A percentile compares a stretch with the other conserved stretches of the same genome.
These are phyloP conservation scores for Cichlasoma orientale DNA, from an alignment of 2,797 vertebrate genomes.

Conservation along the genomic window DNA sequence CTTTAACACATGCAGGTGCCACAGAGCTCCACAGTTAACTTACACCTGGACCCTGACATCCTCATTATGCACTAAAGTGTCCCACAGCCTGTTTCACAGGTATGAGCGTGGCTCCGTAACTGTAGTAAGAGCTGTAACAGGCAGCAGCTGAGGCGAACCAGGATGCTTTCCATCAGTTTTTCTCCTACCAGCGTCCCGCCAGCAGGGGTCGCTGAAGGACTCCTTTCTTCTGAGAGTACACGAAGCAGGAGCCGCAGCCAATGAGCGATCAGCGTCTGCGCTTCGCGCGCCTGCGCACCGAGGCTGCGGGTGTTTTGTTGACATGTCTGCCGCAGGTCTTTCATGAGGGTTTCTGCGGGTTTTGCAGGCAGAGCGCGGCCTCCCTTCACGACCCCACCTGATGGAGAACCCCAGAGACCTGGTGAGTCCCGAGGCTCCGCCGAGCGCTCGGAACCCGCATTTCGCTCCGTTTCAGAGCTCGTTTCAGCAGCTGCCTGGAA, in stretches of 20 bases:
- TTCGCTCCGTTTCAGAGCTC: constrained; percentile 26
- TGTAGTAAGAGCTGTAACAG: background rate
- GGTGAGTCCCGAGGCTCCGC: constrained; percentile 74
- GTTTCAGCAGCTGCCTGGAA: constrained; percentile 6
- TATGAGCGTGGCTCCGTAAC: no score
- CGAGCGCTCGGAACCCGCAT: background rate
- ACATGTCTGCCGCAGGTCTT: constrained; percentile 76
- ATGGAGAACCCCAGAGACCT: constrained; percentile 92
- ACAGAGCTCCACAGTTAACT: background rate
- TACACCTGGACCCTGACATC: background rate
- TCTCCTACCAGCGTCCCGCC: background rate
- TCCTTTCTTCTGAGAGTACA: background rate
- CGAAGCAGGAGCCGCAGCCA: constrained; percentile 55
- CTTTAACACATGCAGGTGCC: background rate
- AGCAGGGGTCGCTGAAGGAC: constrained; percentile 21
- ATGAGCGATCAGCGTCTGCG: constrained; percentile 21
- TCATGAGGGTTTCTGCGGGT: constrained; percentile 47
- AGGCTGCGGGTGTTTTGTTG: constrained; percentile 85
- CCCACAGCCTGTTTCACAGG: no score
- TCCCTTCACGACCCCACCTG: constrained; percentile 69
- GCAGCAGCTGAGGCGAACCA: no score
- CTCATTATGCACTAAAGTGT: no score
- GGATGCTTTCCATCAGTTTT: background rate
- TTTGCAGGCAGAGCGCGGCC: constrained; percentile 34
- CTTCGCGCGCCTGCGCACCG: constrained; percentile 76